Evolutionary conservation across 2,113 vertebrate genomes (phyloP).

Genomic region (Antennarius striatus): DNA sequence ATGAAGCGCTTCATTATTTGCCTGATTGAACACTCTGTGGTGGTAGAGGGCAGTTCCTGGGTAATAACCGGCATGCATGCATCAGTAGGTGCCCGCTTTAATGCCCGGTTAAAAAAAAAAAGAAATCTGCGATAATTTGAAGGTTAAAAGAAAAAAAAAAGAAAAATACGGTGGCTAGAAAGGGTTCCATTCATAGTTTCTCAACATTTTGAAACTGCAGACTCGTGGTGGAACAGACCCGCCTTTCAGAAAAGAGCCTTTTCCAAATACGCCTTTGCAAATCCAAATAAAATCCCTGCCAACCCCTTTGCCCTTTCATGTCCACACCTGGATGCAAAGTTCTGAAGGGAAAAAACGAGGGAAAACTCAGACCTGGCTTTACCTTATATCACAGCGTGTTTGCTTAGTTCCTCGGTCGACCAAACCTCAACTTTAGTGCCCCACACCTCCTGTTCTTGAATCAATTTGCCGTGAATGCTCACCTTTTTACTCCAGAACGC

Average conservation of each 20-base stretch:
- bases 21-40: slow-evolving; percentile 36
- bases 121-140: slow-evolving; percentile 31
- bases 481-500: slow-evolving; percentile 35
- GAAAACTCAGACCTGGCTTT: slow-evolving; percentile 55
- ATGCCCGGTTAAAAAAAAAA: slow-evolving; percentile 28
- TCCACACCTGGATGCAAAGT: slow-evolving; percentile 77
- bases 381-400: slow-evolving; percentile 72
- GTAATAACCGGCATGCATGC: slow-evolving; percentile 30
- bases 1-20: slow-evolving; percentile 64
- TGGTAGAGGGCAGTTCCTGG: slow-evolving; percentile 23
- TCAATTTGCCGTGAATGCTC: slow-evolving; percentile 43
- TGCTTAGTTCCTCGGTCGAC: slow-evolving; percentile 59
- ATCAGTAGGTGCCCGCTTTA: slow-evolving; percentile 32
- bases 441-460: slow-evolving; percentile 50
- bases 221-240: slow-evolving; percentile 66
- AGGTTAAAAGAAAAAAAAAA: slow-evolving; percentile 30
- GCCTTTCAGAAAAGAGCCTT: slow-evolving; percentile 71
- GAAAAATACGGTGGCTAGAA: slow-evolving; percentile 65
- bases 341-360: slow-evolving; percentile 54
- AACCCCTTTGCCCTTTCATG: slow-evolving; percentile 74
- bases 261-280: slow-evolving; percentile 70
- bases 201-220: slow-evolving; percentile 57
- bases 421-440: slow-evolving; percentile 50
- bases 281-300: slow-evolving; percentile 76
- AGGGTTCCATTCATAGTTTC: slow-evolving; percentile 76